Evolutionary conservation across 2,113 vertebrate genomes (phyloP), one percentile per base, ranked within the genome.

Genomic region (Dermatemys mawii): DNA sequence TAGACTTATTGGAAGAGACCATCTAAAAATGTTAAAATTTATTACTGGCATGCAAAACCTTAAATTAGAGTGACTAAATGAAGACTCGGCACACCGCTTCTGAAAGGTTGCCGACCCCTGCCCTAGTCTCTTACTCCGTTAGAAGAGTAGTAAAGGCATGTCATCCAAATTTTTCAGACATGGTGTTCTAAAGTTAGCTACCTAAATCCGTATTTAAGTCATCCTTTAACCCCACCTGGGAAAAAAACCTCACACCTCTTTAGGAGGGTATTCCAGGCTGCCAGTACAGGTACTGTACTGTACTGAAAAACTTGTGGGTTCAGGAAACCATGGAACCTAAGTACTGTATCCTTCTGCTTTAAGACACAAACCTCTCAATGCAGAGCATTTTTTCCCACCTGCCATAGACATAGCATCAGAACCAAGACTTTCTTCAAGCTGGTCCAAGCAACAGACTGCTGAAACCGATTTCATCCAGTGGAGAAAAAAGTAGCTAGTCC

Each of bases 111-210:
- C 46, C 46, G 46, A 46, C 46, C 46, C 46, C 46, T 46, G 46
- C 46, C 8, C 46, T 46, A 46, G n/a, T 0, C 1, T 3, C 78
- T 27, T 2, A 0, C n/a, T n/a, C 2, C 38, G 2, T 1, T 29
- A 46, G 24, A 27, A 8, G 46, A 41, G 12, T 46, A 9, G 41
- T 46, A 76, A 46, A 75, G 41, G 24, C 41, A 76, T 5, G 7
- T 12, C 6, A 8, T 22, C 73, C 41, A 75, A 11, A 27, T 44
- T 46, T 76, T 46, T 46, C 73, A 27, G 41, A 29, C 22, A 27
- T 6, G n/a, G 67, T 21, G 24, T 44, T 5, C 38, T 75, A 44
- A 41, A 26, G 6, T 44, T 46, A 27, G 41, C 41, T 75, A 44
- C 73, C 24, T 2, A 14, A 46, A 76, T 46, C 22, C 73, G 29